Conservation (phyloP, 2,113 vertebrate species). For the Tiliqua scincoides region DNA sequence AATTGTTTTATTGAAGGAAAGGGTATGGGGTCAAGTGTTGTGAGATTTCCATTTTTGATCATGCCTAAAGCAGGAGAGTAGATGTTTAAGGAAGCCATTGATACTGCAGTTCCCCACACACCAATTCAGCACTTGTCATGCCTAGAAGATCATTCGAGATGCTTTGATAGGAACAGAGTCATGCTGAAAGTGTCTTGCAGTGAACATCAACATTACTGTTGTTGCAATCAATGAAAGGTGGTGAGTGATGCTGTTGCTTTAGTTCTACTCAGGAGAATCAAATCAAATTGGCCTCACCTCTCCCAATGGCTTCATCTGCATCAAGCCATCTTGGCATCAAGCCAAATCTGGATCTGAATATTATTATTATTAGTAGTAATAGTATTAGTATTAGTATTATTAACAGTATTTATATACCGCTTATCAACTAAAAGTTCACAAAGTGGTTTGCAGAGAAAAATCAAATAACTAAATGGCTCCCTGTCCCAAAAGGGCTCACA, state of each 20-base stretch:
- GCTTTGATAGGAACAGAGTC: too few relatives aligned
- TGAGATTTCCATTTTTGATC: neutral
- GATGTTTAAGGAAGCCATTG: neutral
- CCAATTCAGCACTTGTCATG: neutral
- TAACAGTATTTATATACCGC: too few relatives aligned
- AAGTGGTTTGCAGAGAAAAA: too few relatives aligned
- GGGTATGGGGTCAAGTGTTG: neutral
- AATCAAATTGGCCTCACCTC: too few relatives aligned
- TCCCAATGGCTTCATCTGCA: too few relatives aligned
- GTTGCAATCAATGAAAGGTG: neutral
- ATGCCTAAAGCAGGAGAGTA: neutral
- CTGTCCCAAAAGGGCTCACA: too few relatives aligned
- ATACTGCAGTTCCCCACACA: neutral
- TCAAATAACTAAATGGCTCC: too few relatives aligned
- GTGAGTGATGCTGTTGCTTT: neutral
- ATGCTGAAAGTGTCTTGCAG: neutral
- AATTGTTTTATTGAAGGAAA: conserved; percentile 9
- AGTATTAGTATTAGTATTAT: too few relatives aligned
- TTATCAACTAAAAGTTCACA: too few relatives aligned
- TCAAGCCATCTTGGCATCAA: too few relatives aligned
- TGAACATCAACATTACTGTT: neutral
- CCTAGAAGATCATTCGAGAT: too few relatives aligned
- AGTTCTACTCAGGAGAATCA: neutral
- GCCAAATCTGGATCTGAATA: neutral
- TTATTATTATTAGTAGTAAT: too few relatives aligned